Evolutionary conservation across 2,797 vertebrate species (phyloP).

Genomic region (Phylloscopus collybita): DNA sequence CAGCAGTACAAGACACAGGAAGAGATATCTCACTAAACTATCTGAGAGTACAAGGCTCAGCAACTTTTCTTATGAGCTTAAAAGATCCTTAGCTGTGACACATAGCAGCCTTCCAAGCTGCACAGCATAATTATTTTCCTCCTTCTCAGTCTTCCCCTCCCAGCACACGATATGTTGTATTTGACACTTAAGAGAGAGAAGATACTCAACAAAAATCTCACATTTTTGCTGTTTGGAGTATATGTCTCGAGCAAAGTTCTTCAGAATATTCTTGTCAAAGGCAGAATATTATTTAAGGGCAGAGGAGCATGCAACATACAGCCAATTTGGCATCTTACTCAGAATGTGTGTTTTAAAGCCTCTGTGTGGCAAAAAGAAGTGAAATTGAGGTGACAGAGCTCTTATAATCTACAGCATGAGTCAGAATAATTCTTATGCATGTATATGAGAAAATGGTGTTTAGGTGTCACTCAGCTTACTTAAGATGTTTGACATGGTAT

Average conservation of each 20-base stretch:
- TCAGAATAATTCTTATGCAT: not conserved
- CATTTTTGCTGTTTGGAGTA: not conserved
- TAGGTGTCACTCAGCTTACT: not conserved
- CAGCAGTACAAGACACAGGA: not conserved
- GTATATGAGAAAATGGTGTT: not conserved
- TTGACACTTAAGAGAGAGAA: not conserved
- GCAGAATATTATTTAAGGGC: not conserved
- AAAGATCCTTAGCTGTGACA: not conserved
- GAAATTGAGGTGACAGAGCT: not conserved
- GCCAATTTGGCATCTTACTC: not conserved
- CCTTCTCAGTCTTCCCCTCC: not conserved
- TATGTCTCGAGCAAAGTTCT: not conserved
- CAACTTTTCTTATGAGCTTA: not conserved
- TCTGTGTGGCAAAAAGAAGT: not conserved
- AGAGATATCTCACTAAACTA: not conserved
- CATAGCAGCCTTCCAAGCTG: not conserved
- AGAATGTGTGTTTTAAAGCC: not conserved
- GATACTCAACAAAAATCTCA: not conserved
- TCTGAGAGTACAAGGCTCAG: not conserved
- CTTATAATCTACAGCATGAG: not conserved
- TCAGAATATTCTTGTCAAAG: not conserved
- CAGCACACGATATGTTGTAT: not conserved
- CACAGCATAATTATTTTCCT: not conserved
- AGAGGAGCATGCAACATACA: not conserved
- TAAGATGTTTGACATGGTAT: not conserved